These are phyloP conservation scores for Bradysia coprophila DNA, from an alignment of 1,140 invertebrate species.

Conservation along the genomic window DNA sequence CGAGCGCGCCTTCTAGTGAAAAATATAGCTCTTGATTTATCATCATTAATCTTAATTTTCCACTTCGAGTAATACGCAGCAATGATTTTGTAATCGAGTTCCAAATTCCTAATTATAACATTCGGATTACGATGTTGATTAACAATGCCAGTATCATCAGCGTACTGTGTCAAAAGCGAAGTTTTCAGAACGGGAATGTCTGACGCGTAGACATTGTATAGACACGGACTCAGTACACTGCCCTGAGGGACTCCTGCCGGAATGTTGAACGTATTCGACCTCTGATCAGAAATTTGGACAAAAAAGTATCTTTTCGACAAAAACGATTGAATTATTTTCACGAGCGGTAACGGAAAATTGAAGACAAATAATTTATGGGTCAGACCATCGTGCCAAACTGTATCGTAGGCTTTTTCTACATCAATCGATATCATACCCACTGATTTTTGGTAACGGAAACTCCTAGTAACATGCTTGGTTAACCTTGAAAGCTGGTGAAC, in stretches of 20 bases:
- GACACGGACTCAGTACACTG: background rate
- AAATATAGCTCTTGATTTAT: too few species aligned
- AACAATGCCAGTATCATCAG: background rate
- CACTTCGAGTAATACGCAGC: background rate
- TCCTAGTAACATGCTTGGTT: constrained; percentile 6
- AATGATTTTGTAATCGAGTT: background rate
- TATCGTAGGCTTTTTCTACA: constrained; percentile 16
- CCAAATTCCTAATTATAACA: background rate
- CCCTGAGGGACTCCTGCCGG: background rate
- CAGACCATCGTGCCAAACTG: constrained; percentile 15
- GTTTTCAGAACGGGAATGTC: background rate
- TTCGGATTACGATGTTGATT: background rate
- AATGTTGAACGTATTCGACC: background rate
- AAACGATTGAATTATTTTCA: background rate
- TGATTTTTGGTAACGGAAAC: constrained; percentile 11
- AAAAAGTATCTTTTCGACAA: background rate
- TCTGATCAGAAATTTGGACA: background rate
- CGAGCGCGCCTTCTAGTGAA: too few species aligned
- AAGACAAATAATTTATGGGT: constrained; percentile 10
- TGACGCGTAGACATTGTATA: background rate
- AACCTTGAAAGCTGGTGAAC: constrained; percentile 12
- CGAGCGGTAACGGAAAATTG: background rate
- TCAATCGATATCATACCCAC: constrained; percentile 15
- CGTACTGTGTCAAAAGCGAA: background rate
- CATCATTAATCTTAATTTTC: background rate